Conservation (phyloP, 2,113 vertebrate species). For the Conger conger region DNA sequence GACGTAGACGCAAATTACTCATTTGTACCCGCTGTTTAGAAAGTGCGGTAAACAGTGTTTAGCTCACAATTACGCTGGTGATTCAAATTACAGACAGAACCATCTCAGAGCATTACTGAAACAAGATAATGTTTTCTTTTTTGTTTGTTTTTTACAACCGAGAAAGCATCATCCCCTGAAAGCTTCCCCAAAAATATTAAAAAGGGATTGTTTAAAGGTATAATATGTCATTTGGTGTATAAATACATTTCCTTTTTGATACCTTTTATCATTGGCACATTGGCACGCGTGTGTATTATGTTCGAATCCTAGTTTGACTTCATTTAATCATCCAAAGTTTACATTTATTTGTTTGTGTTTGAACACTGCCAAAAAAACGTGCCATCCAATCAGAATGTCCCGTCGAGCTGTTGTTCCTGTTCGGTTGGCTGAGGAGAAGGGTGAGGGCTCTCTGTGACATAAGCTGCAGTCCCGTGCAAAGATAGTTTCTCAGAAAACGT, state of each 20-base stretch:
- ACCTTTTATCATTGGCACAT: too few species aligned
- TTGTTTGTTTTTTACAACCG: background rate
- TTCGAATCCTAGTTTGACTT: background rate
- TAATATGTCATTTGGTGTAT: too few species aligned
- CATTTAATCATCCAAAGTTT: background rate
- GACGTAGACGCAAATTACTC: constrained; percentile 21
- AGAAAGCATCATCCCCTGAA: background rate
- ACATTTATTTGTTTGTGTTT: background rate
- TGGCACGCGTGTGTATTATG: too few species aligned
- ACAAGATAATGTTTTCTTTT: constrained; percentile 19
- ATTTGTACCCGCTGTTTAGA: constrained; percentile 7
- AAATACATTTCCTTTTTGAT: too few species aligned
- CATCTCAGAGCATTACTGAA: constrained; percentile 4
- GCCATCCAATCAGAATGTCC: background rate
- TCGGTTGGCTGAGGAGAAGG: background rate
- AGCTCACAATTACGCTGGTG: constrained; percentile 8
- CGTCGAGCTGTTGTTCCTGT: background rate
- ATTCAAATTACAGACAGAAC: background rate
- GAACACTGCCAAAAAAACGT: background rate
- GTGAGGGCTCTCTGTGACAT: background rate
- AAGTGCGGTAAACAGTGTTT: constrained; percentile 24
- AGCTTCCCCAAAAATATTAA: background rate
- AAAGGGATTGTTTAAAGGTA: background rate
- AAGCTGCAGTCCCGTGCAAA: background rate
- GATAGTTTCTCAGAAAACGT: constrained; percentile 8